Percentiles rank a stretch among this genome's conserved stretches.
Evolutionary conservation across 2,888 invertebrate species (phyloP).

Genomic region (Melanotus villosus): DNA sequence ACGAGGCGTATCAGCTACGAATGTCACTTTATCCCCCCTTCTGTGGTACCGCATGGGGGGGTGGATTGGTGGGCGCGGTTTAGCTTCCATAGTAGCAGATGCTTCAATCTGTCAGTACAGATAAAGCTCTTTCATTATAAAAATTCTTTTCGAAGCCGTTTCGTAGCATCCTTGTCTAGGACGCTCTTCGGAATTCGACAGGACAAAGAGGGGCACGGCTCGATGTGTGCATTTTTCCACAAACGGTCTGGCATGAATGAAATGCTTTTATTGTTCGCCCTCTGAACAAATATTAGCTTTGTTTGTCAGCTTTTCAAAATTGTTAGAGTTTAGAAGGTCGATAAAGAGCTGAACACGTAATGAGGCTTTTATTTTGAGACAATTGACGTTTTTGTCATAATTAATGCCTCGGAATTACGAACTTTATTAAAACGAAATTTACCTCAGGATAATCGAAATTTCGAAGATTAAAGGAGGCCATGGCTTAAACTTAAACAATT

Average conservation of each 20-base stretch:
- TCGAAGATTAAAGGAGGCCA: too few species aligned
- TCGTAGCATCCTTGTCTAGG: slow-evolving; percentile 39
- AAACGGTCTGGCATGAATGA: slow-evolving; percentile 58
- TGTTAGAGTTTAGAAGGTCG: slow-evolving; percentile 57
- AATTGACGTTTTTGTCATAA: background rate
- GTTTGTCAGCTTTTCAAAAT: slow-evolving; percentile 64
- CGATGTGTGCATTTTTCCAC: slow-evolving; percentile 38
- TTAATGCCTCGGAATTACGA: too few species aligned
- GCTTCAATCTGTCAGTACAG: slow-evolving; percentile 54
- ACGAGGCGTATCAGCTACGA: slow-evolving; percentile 47
- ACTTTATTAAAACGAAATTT: too few species aligned
- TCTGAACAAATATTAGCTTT: slow-evolving; percentile 67
- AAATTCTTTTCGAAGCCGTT: slow-evolving; percentile 37
- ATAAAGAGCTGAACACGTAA: slow-evolving; percentile 55
- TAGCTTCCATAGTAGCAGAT: slow-evolving; percentile 57
- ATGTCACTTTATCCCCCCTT: slow-evolving; percentile 52
- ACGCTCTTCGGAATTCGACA: background rate
- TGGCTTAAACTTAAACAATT: too few species aligned
- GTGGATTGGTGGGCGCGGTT: slow-evolving; percentile 56
- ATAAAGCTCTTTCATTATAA: slow-evolving; percentile 46
- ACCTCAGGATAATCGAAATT: too few species aligned
- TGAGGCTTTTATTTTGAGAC: slow-evolving; percentile 56
- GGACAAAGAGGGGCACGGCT: slow-evolving; percentile 31
- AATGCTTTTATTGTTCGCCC: slow-evolving; percentile 66
- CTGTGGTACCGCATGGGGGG: slow-evolving; percentile 14